A percentile compares a stretch with the other conserved stretches of the same genome.
Evolutionary conservation across 2,888 invertebrate genomes (phyloP).

Genomic region (Apodemia duryi): DNA sequence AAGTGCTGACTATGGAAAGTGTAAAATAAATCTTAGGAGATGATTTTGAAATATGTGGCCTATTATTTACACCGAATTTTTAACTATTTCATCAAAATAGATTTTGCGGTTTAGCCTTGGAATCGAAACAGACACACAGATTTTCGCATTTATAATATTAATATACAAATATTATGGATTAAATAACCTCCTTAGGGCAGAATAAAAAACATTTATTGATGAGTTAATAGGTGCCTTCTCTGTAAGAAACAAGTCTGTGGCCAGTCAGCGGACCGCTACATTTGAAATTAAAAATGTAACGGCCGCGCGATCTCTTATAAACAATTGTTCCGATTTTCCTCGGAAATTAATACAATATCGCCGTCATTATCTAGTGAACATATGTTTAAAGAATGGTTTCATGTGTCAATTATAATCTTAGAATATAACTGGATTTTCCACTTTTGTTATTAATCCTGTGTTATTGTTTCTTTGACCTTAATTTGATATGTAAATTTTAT

Average conservation of each 20-base stretch:
- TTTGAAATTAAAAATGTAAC: constrained; percentile 67
- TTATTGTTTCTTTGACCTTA: too few relatives aligned
- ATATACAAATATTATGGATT: too few relatives aligned
- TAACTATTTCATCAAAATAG: too few relatives aligned
- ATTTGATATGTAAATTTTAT: too few relatives aligned
- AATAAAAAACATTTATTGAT: background rate
- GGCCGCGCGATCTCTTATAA: constrained; percentile 51
- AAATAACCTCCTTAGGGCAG: too few relatives aligned
- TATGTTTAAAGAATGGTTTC: constrained; percentile 9
- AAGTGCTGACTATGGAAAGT: too few relatives aligned
- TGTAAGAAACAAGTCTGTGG: constrained; percentile 33
- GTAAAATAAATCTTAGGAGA: too few relatives aligned
- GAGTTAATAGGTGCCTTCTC: constrained; percentile 33
- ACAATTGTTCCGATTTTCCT: constrained; percentile 60
- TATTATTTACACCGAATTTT: too few relatives aligned
- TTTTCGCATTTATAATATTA: too few relatives aligned
- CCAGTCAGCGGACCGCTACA: constrained; percentile 50
- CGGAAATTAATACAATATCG: constrained; percentile 54
- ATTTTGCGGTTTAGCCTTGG: too few relatives aligned
- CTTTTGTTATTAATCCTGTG: background rate
- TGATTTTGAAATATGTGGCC: too few relatives aligned
- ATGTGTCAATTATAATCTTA: background rate
- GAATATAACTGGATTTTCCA: background rate
- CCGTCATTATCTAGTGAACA: constrained; percentile 43
- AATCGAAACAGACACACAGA: too few relatives aligned